These are phyloP conservation scores for Epizoanthus stellaris DNA, from an alignment of 92 coral and sea anemone species.

Conservation along the genomic window DNA sequence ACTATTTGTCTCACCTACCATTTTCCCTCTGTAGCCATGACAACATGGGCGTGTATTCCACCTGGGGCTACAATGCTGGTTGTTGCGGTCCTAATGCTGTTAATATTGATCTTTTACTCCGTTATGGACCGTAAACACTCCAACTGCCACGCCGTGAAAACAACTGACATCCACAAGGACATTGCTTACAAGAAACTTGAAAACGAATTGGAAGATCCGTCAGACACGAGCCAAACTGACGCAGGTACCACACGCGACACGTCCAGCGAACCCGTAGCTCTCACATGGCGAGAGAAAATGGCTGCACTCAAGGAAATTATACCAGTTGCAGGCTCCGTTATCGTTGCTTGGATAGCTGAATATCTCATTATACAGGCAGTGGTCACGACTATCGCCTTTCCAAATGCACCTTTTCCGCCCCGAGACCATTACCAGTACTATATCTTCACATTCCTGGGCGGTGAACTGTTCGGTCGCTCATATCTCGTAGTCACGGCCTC, in stretches of 20 bases:
- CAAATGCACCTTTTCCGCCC: slow-evolving; percentile 88
- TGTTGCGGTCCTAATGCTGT: slow-evolving; percentile 72
- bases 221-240: slow-evolving; percentile 11
- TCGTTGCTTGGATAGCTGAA: slow-evolving; percentile 88
- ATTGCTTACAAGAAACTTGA: slow-evolving; percentile 76
- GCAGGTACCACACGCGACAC: neutral
- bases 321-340: slow-evolving; percentile 71
- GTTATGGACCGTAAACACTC: slow-evolving; percentile 88
- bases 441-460: slow-evolving; percentile 80
- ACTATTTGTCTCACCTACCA: neutral
- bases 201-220: slow-evolving; percentile 35
- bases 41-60: slow-evolving; percentile 90
- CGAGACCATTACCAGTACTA: slow-evolving; percentile 90
- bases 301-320: slow-evolving; percentile 57
- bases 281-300: slow-evolving; percentile 79
- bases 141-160: slow-evolving; percentile 15
- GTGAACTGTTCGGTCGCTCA: slow-evolving; percentile 86
- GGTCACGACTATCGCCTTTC: slow-evolving; percentile 85
- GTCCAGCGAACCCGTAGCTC: slow-evolving; percentile 24
- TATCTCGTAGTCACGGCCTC: slow-evolving; percentile 73
- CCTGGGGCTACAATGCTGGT: slow-evolving; percentile 76
- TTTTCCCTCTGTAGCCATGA: slow-evolving; percentile 73
- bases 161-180: slow-evolving; percentile 49
- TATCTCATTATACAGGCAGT: slow-evolving; percentile 85
- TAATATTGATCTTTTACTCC: slow-evolving; percentile 74